Percentiles rank a stretch among this genome's conserved stretches.
Conservation (phyloP, 2,888 invertebrate species). For the Tetramorium bicarinatum region DNA sequence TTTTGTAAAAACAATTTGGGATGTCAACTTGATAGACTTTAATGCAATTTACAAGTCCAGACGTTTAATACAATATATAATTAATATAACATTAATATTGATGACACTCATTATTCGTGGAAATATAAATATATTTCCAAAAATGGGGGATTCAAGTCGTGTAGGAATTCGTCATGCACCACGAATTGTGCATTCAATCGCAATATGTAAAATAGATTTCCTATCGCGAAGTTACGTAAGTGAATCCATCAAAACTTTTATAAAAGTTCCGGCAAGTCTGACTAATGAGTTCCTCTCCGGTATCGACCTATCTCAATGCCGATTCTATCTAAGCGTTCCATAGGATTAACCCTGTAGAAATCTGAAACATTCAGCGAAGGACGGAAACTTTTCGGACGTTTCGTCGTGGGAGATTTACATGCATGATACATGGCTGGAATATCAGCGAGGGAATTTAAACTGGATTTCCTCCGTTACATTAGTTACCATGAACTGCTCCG, state of each 20-base stretch:
- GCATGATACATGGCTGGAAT: conserved; percentile 44
- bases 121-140: conserved; percentile 14
- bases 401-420: conserved; percentile 43
- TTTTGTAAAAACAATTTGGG: too few species aligned
- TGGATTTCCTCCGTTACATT: conserved; percentile 16
- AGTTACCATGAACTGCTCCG: neutral
- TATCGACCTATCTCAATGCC: conserved; percentile 32
- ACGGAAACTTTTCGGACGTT: conserved; percentile 44
- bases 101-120: neutral
- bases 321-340: conserved; percentile 49
- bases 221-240: conserved; percentile 47
- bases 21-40: too few species aligned
- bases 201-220: conserved; percentile 53
- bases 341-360: conserved; percentile 62
- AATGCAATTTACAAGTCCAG: too few species aligned
- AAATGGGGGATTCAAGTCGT: conserved; percentile 7
- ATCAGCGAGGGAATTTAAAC: conserved; percentile 35
- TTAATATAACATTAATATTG: neutral
- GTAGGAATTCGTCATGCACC: neutral
- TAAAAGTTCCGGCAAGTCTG: conserved; percentile 56
- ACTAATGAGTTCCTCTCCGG: conserved; percentile 63
- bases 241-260: conserved; percentile 63
- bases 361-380: conserved; percentile 48
- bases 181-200: conserved; percentile 44
- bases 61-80: neutral